Evolutionary conservation across 2,797 vertebrate species (phyloP).

Genomic region (Hipposideros larvatus): DNA sequence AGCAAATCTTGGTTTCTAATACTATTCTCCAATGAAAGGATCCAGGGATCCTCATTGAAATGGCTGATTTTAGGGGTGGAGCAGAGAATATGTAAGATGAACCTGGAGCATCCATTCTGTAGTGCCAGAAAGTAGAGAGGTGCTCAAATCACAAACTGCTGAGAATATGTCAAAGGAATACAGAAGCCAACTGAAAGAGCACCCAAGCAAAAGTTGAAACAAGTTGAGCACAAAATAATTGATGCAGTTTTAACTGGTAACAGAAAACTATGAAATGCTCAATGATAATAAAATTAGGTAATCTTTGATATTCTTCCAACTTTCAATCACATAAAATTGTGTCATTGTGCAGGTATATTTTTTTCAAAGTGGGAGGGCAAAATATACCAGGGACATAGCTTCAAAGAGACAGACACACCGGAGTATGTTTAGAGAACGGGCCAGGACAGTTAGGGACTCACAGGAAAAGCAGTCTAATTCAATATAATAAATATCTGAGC

Average conservation of each 20-base stretch:
- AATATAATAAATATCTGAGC: not conserved
- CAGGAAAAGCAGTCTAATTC: not conserved
- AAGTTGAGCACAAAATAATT: not conserved
- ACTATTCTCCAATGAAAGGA: constrained; percentile 1
- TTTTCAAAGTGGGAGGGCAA: not conserved
- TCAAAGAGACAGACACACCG: not conserved
- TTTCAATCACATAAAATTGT: constrained; percentile 18
- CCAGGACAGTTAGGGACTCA: not conserved
- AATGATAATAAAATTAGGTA: not conserved
- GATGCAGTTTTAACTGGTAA: not conserved
- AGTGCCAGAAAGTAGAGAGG: not conserved
- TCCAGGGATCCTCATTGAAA: not conserved
- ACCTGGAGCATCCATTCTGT: not conserved
- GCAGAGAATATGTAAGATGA: not conserved
- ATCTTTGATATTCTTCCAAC: not conserved
- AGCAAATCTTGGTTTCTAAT: constrained; percentile 35
- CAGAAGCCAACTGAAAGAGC: not conserved
- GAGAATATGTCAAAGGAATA: not conserved
- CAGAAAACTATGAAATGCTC: not conserved
- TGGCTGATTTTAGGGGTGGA: not conserved
- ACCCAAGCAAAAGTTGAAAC: not conserved
- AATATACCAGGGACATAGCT: not conserved
- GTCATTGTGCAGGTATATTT: not conserved
- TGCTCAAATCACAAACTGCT: not conserved
- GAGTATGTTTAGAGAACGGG: not conserved